These are phyloP conservation scores for Thamnophis sirtalis DNA, from an alignment of 2,113 vertebrate species.

Conservation along the genomic window DNA sequence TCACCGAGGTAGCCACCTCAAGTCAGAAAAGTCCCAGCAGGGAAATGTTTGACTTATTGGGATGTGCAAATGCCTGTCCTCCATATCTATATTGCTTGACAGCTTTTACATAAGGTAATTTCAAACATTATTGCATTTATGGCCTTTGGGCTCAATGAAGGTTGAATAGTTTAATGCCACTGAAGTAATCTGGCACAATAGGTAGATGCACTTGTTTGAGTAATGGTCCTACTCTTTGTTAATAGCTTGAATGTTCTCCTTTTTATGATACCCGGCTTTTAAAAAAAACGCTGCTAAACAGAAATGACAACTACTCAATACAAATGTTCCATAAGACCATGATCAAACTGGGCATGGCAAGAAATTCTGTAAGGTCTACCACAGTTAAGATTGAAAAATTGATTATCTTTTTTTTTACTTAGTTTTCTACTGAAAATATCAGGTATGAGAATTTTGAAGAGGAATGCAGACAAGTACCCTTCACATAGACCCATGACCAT, in stretches of 20 bases:
- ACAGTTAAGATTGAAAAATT: neutral
- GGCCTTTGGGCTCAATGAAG: constrained; percentile 10
- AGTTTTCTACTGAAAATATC: neutral
- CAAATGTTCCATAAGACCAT: constrained; percentile 4
- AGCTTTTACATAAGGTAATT: constrained; percentile 19
- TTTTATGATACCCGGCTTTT: neutral
- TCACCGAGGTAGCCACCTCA: constrained; percentile 2
- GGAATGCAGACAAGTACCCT: neutral
- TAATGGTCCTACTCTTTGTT: neutral
- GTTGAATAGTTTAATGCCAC: constrained; percentile 23
- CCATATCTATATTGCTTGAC: constrained; percentile 17
- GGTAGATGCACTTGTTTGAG: constrained; percentile 5
- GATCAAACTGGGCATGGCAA: neutral
- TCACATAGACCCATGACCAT: neutral
- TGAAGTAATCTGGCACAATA: constrained; percentile 15
- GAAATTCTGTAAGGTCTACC: neutral
- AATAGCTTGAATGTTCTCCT: neutral
- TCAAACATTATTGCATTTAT: constrained; percentile 26
- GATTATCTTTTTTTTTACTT: neutral
- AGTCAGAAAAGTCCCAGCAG: constrained; percentile 15
- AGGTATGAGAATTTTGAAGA: neutral
- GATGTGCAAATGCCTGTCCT: neutral
- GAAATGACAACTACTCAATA: neutral
- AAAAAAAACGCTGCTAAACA: neutral
- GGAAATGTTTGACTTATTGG: constrained; percentile 28